Conservation (phyloP, 2,113 vertebrate species). For the Cinclus cinclus region DNA sequence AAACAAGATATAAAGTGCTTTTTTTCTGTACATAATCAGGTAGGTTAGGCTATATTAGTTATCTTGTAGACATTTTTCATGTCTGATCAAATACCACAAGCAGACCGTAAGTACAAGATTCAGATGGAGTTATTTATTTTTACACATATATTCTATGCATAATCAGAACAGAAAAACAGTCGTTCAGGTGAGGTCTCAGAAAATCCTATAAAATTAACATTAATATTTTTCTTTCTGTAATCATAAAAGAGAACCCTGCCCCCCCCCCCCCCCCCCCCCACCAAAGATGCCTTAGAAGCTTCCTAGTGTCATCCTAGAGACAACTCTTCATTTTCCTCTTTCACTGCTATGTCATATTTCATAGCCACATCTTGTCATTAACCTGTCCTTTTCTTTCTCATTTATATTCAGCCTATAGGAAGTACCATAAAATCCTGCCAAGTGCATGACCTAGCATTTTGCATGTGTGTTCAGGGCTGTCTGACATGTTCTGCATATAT, state of each 20-base stretch:
- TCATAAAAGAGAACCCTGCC: not conserved
- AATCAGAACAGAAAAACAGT: not conserved
- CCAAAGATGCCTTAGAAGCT: not conserved
- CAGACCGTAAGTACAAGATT: not conserved
- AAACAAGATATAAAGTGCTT: not conserved
- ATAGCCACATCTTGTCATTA: not conserved
- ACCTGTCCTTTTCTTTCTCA: not conserved
- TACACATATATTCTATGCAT: not conserved
- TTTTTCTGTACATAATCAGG: not conserved
- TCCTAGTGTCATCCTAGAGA: not conserved
- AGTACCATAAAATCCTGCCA: conserved; percentile 15
- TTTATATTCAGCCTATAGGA: not conserved
- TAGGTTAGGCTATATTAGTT: not conserved
- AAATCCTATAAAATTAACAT: not conserved
- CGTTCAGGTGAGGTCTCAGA: not conserved
- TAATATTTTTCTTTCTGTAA: not conserved
- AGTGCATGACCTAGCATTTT: conserved; percentile 35
- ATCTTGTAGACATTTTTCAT: not conserved
- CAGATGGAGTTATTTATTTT: not conserved
- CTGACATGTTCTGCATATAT: not conserved
- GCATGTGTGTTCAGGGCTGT: not conserved
- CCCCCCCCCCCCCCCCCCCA: no score
- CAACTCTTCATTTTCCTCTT: not conserved
- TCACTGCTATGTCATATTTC: not conserved
- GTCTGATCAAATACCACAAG: not conserved